phyloP scores from a whole-genome alignment of 2,888 invertebrate genomes.

The Dicyrtoma fusca region DNA sequence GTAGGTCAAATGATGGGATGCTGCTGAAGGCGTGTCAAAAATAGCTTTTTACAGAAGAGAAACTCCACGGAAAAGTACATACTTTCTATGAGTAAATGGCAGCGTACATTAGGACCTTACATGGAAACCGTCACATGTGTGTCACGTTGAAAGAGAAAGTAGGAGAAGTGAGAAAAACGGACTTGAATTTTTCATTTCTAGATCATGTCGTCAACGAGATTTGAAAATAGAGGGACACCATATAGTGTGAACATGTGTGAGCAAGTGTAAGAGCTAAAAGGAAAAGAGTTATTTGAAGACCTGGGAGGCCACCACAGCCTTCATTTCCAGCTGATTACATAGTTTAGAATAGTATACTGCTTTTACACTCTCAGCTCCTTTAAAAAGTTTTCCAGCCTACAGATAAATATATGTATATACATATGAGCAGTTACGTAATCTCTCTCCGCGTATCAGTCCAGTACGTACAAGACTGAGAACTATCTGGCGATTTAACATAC shows the following conservation, averaged over 20 bases:
- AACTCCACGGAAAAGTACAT: no score
- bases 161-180: not conserved
- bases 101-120: no score
- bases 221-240: no score
- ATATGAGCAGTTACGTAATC: no score
- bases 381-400: conserved; percentile 3
- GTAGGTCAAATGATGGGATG: conserved; percentile 7
- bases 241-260: not conserved
- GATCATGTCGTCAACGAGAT: not conserved
- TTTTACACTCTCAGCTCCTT: not conserved
- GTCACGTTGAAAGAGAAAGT: not conserved
- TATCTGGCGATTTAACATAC: not conserved
- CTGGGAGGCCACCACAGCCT: conserved; percentile 7
- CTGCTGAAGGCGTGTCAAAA: not conserved
- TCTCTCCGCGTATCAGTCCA: no score
- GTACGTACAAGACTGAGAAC: no score
- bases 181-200: not conserved
- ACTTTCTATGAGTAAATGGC: no score
- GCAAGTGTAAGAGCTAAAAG: not conserved
- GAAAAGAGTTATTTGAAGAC: not conserved
- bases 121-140: no score
- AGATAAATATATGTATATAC: no score
- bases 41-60: no score
- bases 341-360: conserved; percentile 10
- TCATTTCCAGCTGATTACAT: conserved; percentile 24